Percentiles rank a stretch among this genome's conserved stretches.
Conservation (phyloP, 2,888 invertebrate species). For the Aphelenchoides bicaudatus region DNA sequence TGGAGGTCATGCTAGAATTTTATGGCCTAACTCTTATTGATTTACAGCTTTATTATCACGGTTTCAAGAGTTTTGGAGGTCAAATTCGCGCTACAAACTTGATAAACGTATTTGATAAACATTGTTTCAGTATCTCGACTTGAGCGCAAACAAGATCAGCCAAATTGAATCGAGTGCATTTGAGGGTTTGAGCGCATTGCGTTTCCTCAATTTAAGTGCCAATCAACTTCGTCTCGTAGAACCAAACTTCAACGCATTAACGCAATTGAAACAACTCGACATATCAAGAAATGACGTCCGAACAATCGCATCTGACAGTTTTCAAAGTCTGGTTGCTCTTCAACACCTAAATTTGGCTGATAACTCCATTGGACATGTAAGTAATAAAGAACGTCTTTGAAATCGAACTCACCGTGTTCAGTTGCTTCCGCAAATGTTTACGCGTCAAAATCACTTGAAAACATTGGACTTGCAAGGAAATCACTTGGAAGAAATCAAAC, state of each 20-base stretch:
- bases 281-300: conserved; percentile 4
- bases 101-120: too few species aligned
- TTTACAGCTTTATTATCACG: conserved; percentile 3
- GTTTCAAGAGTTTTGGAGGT: too few species aligned
- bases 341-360: conserved; percentile 1
- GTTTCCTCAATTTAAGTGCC: conserved; percentile 18
- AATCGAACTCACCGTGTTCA: too few species aligned
- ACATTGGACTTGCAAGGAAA: conserved; percentile 21
- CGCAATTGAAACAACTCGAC: conserved; percentile 7
- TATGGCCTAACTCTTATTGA: conserved; percentile 7
- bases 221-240: conserved; percentile 22
- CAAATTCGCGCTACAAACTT: too few species aligned
- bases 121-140: conserved; percentile 24
- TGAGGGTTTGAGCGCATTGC: conserved; percentile 19
- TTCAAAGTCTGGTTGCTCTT: conserved; percentile 2
- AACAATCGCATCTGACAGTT: conserved; percentile 6
- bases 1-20: not conserved
- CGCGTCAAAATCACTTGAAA: conserved; percentile 20
- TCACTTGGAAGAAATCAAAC: conserved; percentile 11
- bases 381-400: not conserved
- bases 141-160: conserved; percentile 22
- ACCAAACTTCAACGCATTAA: conserved; percentile 23
- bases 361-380: not conserved
- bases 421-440: conserved; percentile 21
- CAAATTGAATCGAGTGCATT: conserved; percentile 21